Evolutionary conservation across 2,797 vertebrate species (phyloP), one percentile per base, ranked within the genome.

Genomic region (Pipistrellus kuhlii): DNA sequence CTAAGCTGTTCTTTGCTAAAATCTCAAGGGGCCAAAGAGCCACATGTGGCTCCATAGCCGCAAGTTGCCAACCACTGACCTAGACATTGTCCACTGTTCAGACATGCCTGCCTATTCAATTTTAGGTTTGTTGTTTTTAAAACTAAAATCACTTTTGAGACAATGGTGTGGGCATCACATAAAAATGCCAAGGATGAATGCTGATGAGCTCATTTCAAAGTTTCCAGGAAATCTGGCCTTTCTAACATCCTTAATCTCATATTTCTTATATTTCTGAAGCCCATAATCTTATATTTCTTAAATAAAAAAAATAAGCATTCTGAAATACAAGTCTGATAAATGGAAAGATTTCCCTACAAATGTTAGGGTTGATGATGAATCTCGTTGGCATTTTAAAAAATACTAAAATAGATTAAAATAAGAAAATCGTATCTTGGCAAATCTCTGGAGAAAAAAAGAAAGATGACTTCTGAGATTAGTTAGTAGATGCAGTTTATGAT

Each of bases 41-140:
- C 46, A 48, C 44, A 44, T 44, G 44, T 44, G 44, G 44, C 44
- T 44, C 1, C 9, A 9, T 9, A 44, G 44, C 44, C 44, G 10
- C 46, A 48, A 11, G 11, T 48, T 48, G 46, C 46, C 46, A 14
- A 48, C 13, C 46, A 48, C 46, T 48, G 46, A 48, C 11, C 46
- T 51, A 6, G 51, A 53, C 51, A 80, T 59, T 72, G 57, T 5
- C 14, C 35, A 0, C 14, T 46, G 30, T 71, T 66, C 30, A 55
- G 6, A 17, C 4, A 53, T 30, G 9, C 57, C 23, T 88, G 90
- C 51, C 62, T 93, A 90, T 73, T 5, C 3, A 66, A 10, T 81
- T 84, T 88, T 96, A 96, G 86, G 23, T 88, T 96, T 89, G 88
- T 80, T 96, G 76, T 27, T 92, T 90, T 80, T 48, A 95, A 64